phyloP scores from a whole-genome alignment of 2,797 vertebrate species.

The Chaunax sp. region DNA sequence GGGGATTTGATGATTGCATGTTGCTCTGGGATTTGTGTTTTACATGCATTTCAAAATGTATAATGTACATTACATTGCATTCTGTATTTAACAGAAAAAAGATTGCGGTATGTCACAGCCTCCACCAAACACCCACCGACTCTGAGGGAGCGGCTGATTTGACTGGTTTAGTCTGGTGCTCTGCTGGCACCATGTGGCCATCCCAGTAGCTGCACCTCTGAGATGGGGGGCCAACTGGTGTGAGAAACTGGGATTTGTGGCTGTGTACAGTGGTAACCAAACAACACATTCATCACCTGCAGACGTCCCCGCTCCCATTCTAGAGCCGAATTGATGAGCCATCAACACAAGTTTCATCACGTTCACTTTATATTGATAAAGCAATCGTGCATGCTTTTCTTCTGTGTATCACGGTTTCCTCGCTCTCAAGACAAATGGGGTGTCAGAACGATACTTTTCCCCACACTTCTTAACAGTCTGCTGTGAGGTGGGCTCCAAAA shows the following conservation, averaged over 20 bases:
- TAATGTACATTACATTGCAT: no score
- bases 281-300: conserved; percentile 73
- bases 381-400: conserved; percentile 76
- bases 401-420: conserved; percentile 58
- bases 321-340: conserved; percentile 72
- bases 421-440: conserved; percentile 68
- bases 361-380: conserved; percentile 80
- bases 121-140: background rate
- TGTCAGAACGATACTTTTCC: conserved; percentile 54
- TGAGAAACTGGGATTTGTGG: conserved; percentile 39
- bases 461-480: conserved; percentile 16
- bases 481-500: conserved; percentile 30
- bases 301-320: conserved; percentile 58
- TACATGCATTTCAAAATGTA: no score
- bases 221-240: background rate
- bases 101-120: no score
- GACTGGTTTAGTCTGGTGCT: conserved; percentile 21
- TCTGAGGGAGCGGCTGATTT: conserved; percentile 35
- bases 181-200: conserved; percentile 69
- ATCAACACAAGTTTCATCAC: conserved; percentile 72
- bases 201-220: background rate
- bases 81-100: no score
- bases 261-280: conserved; percentile 43
- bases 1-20: no score
- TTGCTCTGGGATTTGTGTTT: no score